Base-by-base conservation (phyloP, 2,797 vertebrate species). In the Typhlichthys eigenmanni region DNA sequence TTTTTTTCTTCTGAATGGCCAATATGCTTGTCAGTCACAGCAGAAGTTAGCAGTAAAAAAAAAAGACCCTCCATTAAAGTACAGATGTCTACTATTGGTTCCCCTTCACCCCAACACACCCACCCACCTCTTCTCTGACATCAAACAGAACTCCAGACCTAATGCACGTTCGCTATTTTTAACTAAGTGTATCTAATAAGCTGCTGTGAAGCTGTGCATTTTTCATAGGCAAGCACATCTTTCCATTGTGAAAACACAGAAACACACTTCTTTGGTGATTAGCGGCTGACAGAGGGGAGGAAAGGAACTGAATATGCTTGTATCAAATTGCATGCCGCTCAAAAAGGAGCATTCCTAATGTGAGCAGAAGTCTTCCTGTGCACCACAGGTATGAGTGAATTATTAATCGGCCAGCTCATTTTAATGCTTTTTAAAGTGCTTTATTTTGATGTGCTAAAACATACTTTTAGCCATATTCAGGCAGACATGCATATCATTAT, bases 211-310 rank as follows among this genome's bases (percentile, higher is more conserved):
- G 89, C 88, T 87, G 90, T 92, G 88, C 83, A 92, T 93, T 91
- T 93, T 93, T 93, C 91, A 94, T 92, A 92, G 84, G 84, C 89
- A 90, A 92, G 92, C 90, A 93, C 86, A 89, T 92, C 87, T 91
- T 90, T 86, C 89, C 88, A 91, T 89, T 92, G 91, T 92, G 91
- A 89, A 94, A 93, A 93, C 92, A 93, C 88, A 89, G 89, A 92
- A 94, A 93, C 89, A 93, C 92, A 90, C 91, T 93, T 92, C 92
- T 94, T 93, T 92, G 85, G 91, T 92, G 92, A 94, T 92, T 92
- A 93, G 90, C 86, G 78, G 89, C 90, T 91, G 91, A 92, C 91
- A 92, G 90, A 86, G 88, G 85, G 89, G 89, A 88, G 89, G 87
- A 90, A 89, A 91, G 82, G 87, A 91, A 92, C 88, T 83, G 87